phyloP scores from a whole-genome alignment of 92 coral and sea anemone genomes.

The Pocillopora grandis region DNA sequence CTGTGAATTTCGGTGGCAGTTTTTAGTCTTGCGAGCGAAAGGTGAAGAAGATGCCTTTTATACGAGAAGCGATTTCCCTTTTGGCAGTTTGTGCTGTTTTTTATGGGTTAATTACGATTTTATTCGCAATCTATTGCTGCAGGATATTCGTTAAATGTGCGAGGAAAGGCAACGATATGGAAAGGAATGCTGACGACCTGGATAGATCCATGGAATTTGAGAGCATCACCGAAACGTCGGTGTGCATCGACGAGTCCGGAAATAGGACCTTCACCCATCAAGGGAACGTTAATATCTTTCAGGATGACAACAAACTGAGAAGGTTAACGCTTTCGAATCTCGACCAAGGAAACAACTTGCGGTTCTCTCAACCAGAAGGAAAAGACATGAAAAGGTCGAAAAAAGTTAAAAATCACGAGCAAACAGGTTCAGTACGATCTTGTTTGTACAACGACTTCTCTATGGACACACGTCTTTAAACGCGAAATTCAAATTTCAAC shows the following conservation, averaged over 20 bases:
- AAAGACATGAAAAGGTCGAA: too few species aligned
- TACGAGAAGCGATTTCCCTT: background rate
- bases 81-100: background rate
- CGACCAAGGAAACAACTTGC: background rate
- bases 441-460: background rate
- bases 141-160: background rate
- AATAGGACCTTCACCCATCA: too few species aligned
- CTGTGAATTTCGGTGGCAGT: too few species aligned
- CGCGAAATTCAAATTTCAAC: background rate
- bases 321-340: background rate
- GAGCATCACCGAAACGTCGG: background rate
- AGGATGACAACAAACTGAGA: too few species aligned
- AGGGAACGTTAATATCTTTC: too few species aligned
- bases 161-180: background rate
- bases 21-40: background rate
- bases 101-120: background rate
- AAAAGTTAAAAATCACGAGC: too few species aligned
- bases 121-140: background rate
- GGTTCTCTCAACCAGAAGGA: too few species aligned
- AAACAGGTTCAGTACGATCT: background rate
- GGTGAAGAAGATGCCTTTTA: background rate
- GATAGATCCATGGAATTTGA: too few species aligned
- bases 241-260: background rate
- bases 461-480: constrained; percentile 7
- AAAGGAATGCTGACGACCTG: background rate